phyloP scores from a whole-genome alignment of 2,888 invertebrate genomes.

The Syrphus vitripennis region DNA sequence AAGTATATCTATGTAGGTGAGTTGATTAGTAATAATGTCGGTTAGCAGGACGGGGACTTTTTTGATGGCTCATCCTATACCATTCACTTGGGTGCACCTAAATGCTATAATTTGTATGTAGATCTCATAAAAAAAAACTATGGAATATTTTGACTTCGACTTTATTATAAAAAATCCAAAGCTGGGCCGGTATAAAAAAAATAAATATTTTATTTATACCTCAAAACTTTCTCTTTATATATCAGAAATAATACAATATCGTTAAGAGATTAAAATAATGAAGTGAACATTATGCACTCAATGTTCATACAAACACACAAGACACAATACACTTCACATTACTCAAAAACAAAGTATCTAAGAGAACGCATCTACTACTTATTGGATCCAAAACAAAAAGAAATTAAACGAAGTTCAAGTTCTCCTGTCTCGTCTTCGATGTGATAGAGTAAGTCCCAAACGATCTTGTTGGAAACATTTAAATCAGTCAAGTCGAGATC shows the following conservation, averaged over 20 bases:
- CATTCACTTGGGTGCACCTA: not conserved
- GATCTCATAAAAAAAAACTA: no score
- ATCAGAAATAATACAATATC: not conserved
- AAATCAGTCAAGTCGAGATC: slow-evolving; percentile 39
- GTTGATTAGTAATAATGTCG: not conserved
- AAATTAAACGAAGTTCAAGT: not conserved
- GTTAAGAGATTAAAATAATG: not conserved
- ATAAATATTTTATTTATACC: not conserved
- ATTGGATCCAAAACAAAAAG: not conserved
- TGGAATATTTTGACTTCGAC: no score
- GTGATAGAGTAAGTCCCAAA: not conserved
- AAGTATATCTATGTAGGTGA: no score
- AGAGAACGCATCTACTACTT: not conserved
- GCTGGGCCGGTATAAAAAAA: not conserved
- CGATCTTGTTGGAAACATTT: not conserved
- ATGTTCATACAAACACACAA: not conserved
- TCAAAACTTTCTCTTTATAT: not conserved
- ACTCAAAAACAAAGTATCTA: not conserved
- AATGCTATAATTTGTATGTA: not conserved
- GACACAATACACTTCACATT: not conserved
- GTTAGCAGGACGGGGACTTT: not conserved
- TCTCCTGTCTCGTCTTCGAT: not conserved
- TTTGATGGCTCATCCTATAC: not conserved
- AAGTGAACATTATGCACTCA: not conserved
- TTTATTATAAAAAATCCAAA: no score